Conservation (phyloP, 1,140 invertebrate genomes). For the Chrysomallon squamiferum region DNA sequence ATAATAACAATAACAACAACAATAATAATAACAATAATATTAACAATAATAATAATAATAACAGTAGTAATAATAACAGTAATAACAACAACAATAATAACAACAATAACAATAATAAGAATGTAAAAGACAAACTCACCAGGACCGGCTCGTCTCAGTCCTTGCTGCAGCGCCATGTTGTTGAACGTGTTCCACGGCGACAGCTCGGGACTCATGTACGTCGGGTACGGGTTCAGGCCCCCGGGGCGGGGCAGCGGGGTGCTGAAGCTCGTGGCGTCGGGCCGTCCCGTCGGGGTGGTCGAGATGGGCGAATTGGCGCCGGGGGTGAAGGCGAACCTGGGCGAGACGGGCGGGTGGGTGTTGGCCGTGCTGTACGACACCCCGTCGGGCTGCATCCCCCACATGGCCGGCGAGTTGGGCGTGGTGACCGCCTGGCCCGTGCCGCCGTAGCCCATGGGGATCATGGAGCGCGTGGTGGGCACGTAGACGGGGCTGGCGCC, state of each 20-base stretch:
- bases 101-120: no score
- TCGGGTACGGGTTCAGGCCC: constrained; percentile 44
- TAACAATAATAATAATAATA: no score
- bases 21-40: no score
- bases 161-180: constrained; percentile 47
- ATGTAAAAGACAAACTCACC: constrained; percentile 27
- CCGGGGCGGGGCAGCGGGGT: constrained; percentile 35
- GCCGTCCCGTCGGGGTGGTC: constrained; percentile 31
- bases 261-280: constrained; percentile 41
- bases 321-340: constrained; percentile 38
- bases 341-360: constrained; percentile 39
- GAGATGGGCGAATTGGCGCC: constrained; percentile 38
- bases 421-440: constrained; percentile 31
- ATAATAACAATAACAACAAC: no score
- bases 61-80: no score
- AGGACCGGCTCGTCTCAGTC: constrained; percentile 38
- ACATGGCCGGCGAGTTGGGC: constrained; percentile 36
- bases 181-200: constrained; percentile 50
- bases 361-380: constrained; percentile 33
- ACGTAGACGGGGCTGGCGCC: constrained; percentile 57
- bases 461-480: constrained; percentile 54
- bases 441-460: constrained; percentile 51
- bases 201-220: constrained; percentile 52
- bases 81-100: no score
- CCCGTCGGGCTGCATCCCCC: constrained; percentile 33